phyloP scores from a whole-genome alignment of 2,113 vertebrate genomes.

The Aphyosemion australe region DNA sequence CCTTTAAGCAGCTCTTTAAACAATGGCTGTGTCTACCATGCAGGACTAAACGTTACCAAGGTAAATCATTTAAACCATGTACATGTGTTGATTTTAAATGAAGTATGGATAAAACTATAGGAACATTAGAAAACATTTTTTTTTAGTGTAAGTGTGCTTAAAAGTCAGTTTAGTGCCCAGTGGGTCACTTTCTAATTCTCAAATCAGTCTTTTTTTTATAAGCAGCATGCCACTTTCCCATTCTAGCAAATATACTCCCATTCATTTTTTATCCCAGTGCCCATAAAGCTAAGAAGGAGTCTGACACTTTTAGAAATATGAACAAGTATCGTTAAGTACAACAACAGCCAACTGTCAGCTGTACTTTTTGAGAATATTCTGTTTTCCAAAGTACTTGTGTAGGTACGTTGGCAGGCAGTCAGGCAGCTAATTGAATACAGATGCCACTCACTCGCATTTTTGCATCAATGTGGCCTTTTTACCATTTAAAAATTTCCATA shows the following conservation, averaged over 20 bases:
- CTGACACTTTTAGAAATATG: no score
- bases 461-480: not conserved
- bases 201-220: not conserved
- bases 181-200: not conserved
- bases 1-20: no score
- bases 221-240: not conserved
- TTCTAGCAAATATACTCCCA: not conserved
- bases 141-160: not conserved
- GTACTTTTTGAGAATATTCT: not conserved
- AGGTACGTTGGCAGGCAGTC: not conserved
- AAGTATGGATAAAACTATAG: no score
- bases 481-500: not conserved
- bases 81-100: no score
- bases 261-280: no score
- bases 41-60: no score
- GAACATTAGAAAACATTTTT: not conserved
- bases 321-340: not conserved
- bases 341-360: not conserved
- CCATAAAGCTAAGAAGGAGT: not conserved
- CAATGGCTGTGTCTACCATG: no score
- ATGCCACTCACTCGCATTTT: not conserved
- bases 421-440: not conserved
- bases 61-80: no score
- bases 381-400: not conserved
- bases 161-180: not conserved